These are phyloP conservation scores for Pseudopleuronectes americanus DNA, from an alignment of 2,797 vertebrate genomes.

Conservation along the genomic window DNA sequence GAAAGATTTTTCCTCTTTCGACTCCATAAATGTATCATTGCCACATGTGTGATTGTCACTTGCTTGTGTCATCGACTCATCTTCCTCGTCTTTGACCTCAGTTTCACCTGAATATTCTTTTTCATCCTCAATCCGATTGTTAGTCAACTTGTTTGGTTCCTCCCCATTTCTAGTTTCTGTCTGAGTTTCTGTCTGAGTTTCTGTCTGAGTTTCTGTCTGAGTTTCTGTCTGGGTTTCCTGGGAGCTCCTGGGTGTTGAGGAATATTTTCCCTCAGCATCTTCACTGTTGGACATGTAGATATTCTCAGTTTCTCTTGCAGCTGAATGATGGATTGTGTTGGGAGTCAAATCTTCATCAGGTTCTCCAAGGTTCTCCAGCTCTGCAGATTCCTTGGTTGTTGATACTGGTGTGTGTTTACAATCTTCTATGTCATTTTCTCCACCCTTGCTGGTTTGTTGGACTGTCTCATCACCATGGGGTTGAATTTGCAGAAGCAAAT, in stretches of 20 bases:
- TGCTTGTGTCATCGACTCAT: constrained; percentile 4
- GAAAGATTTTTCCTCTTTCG: constrained; percentile 1
- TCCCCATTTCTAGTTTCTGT: constrained; percentile 16
- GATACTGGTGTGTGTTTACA: constrained; percentile 2
- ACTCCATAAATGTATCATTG: not conserved
- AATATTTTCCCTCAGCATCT: not conserved
- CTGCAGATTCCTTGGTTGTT: constrained; percentile 1
- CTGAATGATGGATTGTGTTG: not conserved
- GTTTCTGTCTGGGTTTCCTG: constrained; percentile 44
- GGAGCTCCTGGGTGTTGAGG: constrained; percentile 4
- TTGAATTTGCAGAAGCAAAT: not conserved
- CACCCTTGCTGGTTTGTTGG: not conserved
- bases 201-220: constrained; percentile 22
- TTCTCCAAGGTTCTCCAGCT: constrained; percentile 4
- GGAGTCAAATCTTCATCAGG: not conserved
- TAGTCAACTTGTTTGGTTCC: constrained; percentile 14
- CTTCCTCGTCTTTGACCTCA: not conserved
- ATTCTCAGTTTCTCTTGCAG: not conserved
- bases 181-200: constrained; percentile 42
- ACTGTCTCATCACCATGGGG: constrained; percentile 6
- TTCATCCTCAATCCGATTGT: constrained; percentile 1
- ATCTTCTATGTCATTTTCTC: not conserved
- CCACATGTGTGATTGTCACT: not conserved
- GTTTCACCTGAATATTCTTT: constrained; percentile 8
- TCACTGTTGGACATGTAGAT: not conserved